Evolutionary conservation across 2,113 vertebrate genomes (phyloP), one percentile per base, ranked within the genome.

Genomic region (Ptyas mucosa): DNA sequence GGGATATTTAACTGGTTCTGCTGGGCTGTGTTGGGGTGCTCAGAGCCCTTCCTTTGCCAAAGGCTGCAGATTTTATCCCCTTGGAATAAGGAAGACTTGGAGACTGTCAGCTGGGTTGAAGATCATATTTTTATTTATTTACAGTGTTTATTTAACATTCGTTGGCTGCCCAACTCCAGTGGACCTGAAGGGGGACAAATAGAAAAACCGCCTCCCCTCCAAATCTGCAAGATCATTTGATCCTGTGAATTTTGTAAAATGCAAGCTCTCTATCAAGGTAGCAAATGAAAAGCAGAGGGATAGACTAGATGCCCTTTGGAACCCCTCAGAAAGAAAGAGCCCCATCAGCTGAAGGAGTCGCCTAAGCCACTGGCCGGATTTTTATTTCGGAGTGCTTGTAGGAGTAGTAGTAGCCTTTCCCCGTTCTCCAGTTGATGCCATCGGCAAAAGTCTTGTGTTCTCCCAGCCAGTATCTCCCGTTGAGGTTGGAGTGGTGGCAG

Each of bases 331-430:
- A 64, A 18, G 39, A 3, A 49, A 49, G 43, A 46, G 14, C 0
- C 11, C 64, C 64, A 4, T 69, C 64, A 0, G 2, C 29, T 34
- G 69, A 24, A 23, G 8, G 23, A 58, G 23, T 5, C 46, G 3
- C 46, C 46, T 49, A 49, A 49, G 3, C 49, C 86, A 34, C 15
- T 0, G 86, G 91, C 49, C 91, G 64, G 91, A 92, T 39, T 69
- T 92, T 92, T 58, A 92, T 69, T 26, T 92, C 86, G 0, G 85
- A 88, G 55, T 23, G 57, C 58, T 92, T 88, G 49, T 92, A 92
- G 57, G 91, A 88, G 26, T 92, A 88, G 7, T 54, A 9, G 7
- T 3, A 20, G 2, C 91, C 91, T 49, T 75, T 92, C 49, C 91
- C 49, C 43, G 3, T 43, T 43, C 43, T 43, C 91, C 91, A 88